Evolutionary conservation across 2,888 invertebrate genomes (phyloP).

Genomic region (Allophyes oxyacanthae): DNA sequence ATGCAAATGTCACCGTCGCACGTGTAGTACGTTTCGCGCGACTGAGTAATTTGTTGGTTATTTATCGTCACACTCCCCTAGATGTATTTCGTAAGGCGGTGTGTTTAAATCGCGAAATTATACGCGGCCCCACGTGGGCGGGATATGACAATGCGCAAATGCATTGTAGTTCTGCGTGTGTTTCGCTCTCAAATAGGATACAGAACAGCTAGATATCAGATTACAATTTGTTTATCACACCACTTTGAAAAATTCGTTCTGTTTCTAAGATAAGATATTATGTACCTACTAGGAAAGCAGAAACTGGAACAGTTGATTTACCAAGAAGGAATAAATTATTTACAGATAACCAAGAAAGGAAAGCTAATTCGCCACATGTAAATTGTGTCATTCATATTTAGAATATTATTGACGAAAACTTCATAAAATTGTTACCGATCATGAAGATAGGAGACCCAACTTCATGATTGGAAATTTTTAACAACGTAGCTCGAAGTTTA

Average conservation of each 20-base stretch:
- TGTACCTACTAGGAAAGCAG: conserved; percentile 1
- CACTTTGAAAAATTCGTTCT: conserved; percentile 1
- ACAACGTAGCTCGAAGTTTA: too few species aligned
- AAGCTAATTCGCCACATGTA: too few species aligned
- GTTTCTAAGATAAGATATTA: conserved; percentile 5
- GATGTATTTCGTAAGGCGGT: conserved; percentile 82
- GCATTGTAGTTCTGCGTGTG: conserved; percentile 62
- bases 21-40: conserved; percentile 72
- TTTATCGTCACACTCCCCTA: conserved; percentile 78
- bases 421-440: too few species aligned
- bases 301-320: too few species aligned
- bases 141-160: conserved; percentile 84
- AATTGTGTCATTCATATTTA: too few species aligned
- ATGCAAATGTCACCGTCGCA: conserved; percentile 81
- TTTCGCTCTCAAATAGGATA: conserved; percentile 26
- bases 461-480: too few species aligned
- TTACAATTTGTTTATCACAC: conserved; percentile 10
- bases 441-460: too few species aligned
- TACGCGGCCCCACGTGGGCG: conserved; percentile 80
- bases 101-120: conserved; percentile 85
- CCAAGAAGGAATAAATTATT: too few species aligned
- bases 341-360: too few species aligned
- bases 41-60: conserved; percentile 85
- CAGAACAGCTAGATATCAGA: conserved; percentile 19
- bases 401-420: too few species aligned